phyloP scores from a whole-genome alignment of 2,797 vertebrate species.

The Hippoglossus hippoglossus region DNA sequence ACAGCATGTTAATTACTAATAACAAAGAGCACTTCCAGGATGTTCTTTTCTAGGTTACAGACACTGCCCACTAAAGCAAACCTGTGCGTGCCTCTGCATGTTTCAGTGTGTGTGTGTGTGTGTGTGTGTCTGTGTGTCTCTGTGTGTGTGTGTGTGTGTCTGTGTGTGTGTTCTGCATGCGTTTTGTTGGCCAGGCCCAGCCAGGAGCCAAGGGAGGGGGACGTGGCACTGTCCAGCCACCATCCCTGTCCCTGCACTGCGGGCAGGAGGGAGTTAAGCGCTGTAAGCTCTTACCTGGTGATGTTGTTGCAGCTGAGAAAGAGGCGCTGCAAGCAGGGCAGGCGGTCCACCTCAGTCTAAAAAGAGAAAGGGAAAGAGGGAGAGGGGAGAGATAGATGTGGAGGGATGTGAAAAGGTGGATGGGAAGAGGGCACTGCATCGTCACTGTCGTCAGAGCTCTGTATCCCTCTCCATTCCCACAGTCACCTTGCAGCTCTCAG shows the following conservation, averaged over 20 bases:
- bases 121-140: too few relatives aligned
- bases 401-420: slow-evolving; percentile 62
- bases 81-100: slow-evolving; percentile 1
- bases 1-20: slow-evolving; percentile 20
- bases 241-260: slow-evolving; percentile 50
- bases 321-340: slow-evolving; percentile 94
- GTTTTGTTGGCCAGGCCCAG: slow-evolving; percentile 41
- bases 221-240: slow-evolving; percentile 53
- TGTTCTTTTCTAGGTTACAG: slow-evolving; percentile 38
- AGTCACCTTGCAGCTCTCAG: slow-evolving; percentile 87
- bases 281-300: slow-evolving; percentile 89
- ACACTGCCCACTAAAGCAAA: slow-evolving; percentile 45
- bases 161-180: slow-evolving; percentile 33
- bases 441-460: slow-evolving; percentile 69
- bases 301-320: slow-evolving; percentile 99
- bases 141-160: not conserved
- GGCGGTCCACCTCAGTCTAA: slow-evolving; percentile 95
- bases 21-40: slow-evolving; percentile 28
- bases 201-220: slow-evolving; percentile 47
- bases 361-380: slow-evolving; percentile 62
- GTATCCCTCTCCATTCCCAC: slow-evolving; percentile 78
- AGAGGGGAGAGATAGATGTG: slow-evolving; percentile 63
- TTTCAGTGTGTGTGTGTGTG: too few relatives aligned
- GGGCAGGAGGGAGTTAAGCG: slow-evolving; percentile 74
- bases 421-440: slow-evolving; percentile 68